Evolutionary conservation across 1,140 invertebrate species (phyloP).

Genomic region (Chelonus insularis): DNA sequence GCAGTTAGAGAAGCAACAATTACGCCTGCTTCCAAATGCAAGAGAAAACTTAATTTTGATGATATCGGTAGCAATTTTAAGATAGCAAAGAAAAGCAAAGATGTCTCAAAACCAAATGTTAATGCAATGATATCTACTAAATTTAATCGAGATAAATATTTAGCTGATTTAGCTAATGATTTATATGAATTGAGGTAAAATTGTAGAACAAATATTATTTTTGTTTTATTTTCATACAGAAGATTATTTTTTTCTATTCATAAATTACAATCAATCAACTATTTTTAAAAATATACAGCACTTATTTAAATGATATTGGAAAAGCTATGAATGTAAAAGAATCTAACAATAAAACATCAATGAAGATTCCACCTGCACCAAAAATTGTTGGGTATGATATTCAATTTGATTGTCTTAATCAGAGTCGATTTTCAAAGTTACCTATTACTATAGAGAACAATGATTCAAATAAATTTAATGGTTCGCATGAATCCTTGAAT

Average conservation of each 20-base stretch:
- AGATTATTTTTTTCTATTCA: neutral
- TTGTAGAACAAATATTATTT: no score
- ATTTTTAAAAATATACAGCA: neutral
- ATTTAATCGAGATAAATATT: constrained; percentile 1
- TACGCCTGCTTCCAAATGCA: neutral
- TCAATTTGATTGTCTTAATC: constrained; percentile 22
- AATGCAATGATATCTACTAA: neutral
- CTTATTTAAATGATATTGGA: constrained; percentile 6
- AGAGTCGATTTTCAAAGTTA: constrained; percentile 1
- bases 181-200: constrained; percentile 3
- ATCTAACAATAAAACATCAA: neutral
- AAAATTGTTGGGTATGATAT: constrained; percentile 3
- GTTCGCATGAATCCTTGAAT: neutral
- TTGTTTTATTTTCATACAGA: constrained; percentile 1
- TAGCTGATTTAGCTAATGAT: neutral
- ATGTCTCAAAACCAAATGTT: neutral
- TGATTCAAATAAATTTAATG: neutral
- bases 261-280: neutral
- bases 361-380: neutral
- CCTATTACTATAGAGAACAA: neutral
- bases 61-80: neutral
- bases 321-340: neutral
- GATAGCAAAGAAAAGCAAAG: neutral
- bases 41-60: neutral
- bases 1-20: neutral